These are phyloP conservation scores for Tokudaia muenninki DNA, from an alignment of 2,797 vertebrate species.

Conservation along the genomic window DNA sequence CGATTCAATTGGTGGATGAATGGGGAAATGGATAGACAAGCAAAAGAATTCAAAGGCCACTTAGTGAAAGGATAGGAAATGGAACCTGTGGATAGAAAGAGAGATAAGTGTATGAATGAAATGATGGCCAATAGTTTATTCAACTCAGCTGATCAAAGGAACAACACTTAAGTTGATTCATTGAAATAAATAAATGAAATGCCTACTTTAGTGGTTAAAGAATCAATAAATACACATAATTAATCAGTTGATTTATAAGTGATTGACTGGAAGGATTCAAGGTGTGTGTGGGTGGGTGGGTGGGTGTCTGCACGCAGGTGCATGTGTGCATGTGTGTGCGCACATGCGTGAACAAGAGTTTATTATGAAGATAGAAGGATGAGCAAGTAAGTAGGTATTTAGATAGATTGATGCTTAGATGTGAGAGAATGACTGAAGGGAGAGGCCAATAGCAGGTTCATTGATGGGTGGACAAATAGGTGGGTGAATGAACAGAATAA, in stretches of 20 bases:
- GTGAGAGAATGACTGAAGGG: neutral
- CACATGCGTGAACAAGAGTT: neutral
- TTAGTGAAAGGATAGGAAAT: neutral
- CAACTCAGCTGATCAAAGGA: neutral
- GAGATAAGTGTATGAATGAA: neutral
- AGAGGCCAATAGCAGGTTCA: fast-evolving
- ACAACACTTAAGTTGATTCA: neutral
- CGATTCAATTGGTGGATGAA: neutral
- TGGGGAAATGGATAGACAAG: neutral
- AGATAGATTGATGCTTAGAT: neutral
- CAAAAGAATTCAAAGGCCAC: neutral
- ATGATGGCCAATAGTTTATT: neutral
- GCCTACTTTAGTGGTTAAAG: neutral
- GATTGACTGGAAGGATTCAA: neutral
- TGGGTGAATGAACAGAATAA: too few relatives aligned
- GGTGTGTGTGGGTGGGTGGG: too few relatives aligned
- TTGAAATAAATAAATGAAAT: neutral
- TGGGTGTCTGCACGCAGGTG: too few relatives aligned
- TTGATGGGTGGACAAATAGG: neutral
- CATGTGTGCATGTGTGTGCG: neutral
- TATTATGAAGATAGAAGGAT: neutral
- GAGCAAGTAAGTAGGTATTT: neutral
- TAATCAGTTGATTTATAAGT: neutral
- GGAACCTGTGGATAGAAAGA: too few relatives aligned
- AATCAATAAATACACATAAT: neutral